Base-by-base conservation (phyloP, 2,113 vertebrate species). In the Corythornis vintsioides region DNA sequence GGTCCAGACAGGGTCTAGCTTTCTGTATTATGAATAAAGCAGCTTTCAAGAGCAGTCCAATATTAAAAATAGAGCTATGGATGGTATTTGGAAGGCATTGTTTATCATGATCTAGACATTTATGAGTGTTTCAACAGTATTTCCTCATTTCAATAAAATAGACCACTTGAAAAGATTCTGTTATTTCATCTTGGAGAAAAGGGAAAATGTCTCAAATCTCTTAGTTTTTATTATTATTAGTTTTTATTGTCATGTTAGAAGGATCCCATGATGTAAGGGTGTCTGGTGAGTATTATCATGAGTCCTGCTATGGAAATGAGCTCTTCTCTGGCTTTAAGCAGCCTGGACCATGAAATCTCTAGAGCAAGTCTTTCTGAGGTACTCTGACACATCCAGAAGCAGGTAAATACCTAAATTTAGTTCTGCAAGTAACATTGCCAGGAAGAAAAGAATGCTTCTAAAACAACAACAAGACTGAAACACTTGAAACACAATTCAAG, bases 41-140 rank as follows among this genome's bases (percentile, higher is more conserved):
- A 86, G n/a, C 66, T 90, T 94, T 90, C 59, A 91, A 76, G 74
- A 92, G 31, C 71, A 72, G 60, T 73, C 45, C 59, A 76, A 24
- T 11, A n/a, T 75, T 92, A 93, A 92, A 91, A 88, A 83, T 89
- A 92, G 76, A 92, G n/a, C 60, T 55, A 29, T 48, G 50, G 31
- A 29, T 78, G 83, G 28, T 60, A 89, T 93, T 96, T 95, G 50
- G 55, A 86, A 86, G 61, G 73, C 22, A 8, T 71, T 91, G 28
- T 66, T 83, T 57, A 52, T 72, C 48, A 80, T 47, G 70, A 33
- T 86, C 69, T 74, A 86, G 84, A 59, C 52, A 26, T 87, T 91
- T 92, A 53, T 42, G 57, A 52, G 33, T 55, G 20, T 78, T 91
- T 79, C 53, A 63, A 47, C 28, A 72, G 22, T 45, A 88, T 79